These are phyloP conservation scores for Pelobates cultripes DNA, from an alignment of 2,797 vertebrate genomes.

Conservation along the genomic window DNA sequence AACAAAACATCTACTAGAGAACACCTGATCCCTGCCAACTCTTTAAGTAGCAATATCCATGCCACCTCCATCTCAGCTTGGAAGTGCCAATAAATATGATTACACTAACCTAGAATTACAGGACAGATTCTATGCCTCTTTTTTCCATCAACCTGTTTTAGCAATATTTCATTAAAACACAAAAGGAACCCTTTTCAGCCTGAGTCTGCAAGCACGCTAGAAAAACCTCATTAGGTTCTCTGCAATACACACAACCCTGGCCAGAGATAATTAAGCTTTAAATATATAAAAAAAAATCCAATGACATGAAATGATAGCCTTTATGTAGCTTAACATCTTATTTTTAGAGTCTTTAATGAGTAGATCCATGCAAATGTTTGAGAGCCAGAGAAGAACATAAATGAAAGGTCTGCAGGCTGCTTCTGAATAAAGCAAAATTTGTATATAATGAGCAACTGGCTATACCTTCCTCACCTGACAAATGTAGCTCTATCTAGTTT, in stretches of 20 bases:
- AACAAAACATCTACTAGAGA: constrained; percentile 7
- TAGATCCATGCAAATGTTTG: constrained; percentile 11
- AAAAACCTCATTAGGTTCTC: constrained; percentile 29
- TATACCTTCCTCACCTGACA: constrained; percentile 2
- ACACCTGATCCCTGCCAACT: constrained; percentile 8
- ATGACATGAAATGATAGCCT: constrained; percentile 12
- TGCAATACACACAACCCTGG: constrained; percentile 15
- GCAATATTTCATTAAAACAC: constrained; percentile 42
- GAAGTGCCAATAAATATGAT: constrained; percentile 30
- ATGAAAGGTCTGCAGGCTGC: constrained; percentile 5
- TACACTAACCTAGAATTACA: constrained; percentile 38
- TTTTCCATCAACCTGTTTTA: constrained; percentile 32
- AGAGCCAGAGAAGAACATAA: not conserved
- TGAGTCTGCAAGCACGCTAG: not conserved
- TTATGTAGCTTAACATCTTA: constrained; percentile 27
- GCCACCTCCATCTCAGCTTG: constrained; percentile 27
- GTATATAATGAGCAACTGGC: constrained; percentile 7
- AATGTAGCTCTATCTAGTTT: constrained; percentile 11
- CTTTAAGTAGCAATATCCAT: constrained; percentile 42
- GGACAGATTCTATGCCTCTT: constrained; percentile 8
- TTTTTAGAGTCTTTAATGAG: constrained; percentile 18
- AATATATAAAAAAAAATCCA: constrained; percentile 26
- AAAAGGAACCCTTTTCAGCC: constrained; percentile 17
- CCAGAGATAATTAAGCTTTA: constrained; percentile 23
- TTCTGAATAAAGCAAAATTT: constrained; percentile 3